A percentile compares a stretch with the other conserved stretches of the same genome.
phyloP scores from a whole-genome alignment of 2,888 invertebrate species.

The Yponomeuta evonymella region DNA sequence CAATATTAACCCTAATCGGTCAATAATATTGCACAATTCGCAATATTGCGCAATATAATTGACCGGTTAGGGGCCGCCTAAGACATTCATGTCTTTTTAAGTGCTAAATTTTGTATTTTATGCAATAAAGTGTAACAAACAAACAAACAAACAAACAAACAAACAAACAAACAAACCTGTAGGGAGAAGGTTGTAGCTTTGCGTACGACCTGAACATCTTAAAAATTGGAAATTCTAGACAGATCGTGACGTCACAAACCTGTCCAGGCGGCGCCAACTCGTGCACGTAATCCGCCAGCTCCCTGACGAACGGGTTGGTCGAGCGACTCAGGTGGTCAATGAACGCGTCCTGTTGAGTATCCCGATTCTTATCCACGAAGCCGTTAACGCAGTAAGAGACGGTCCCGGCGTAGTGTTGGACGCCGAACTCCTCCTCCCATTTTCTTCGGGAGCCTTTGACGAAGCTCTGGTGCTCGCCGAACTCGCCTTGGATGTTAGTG shows the following conservation, averaged over 20 bases:
- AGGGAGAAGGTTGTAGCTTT: too few species aligned
- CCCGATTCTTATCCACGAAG: constrained; percentile 86
- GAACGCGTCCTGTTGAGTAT: constrained; percentile 88
- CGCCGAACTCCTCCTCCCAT: constrained; percentile 94
- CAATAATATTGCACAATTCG: too few species aligned
- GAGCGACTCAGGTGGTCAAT: constrained; percentile 92
- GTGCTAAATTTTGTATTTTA: too few species aligned
- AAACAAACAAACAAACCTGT: background rate
- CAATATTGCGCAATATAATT: too few species aligned
- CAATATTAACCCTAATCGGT: too few species aligned
- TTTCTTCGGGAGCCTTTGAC: constrained; percentile 90
- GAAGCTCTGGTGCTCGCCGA: constrained; percentile 88
- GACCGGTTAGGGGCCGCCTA: too few species aligned
- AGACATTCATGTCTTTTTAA: too few species aligned
- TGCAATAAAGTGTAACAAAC: too few species aligned
- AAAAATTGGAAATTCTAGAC: too few species aligned
- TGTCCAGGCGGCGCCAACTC: constrained; percentile 79
- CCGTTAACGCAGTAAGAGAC: constrained; percentile 89
- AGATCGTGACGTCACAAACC: constrained; percentile 47
- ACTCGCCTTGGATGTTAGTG: constrained; percentile 91
- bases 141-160: background rate
- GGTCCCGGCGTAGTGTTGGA: constrained; percentile 91
- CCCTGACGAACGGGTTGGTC: constrained; percentile 87
- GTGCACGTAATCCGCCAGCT: constrained; percentile 77
- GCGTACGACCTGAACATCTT: too few species aligned